Evolutionary conservation across 2,888 invertebrate genomes (phyloP), one percentile per base, ranked within the genome.

Genomic region (Galeruca laticollis): DNA sequence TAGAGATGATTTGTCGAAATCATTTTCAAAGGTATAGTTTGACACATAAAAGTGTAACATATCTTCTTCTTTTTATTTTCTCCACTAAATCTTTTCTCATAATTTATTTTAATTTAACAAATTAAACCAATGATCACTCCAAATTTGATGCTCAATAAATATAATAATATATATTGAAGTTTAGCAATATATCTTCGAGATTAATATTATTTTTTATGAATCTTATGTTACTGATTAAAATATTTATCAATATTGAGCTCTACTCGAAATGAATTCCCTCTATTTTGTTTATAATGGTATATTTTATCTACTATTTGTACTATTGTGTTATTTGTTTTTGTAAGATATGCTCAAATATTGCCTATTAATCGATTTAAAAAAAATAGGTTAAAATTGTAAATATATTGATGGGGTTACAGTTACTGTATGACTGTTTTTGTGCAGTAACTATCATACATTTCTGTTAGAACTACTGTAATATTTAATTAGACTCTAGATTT

Each of bases 381-480:
- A 47, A 56, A 13, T 66, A 56, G 47, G 56, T 60, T 70, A 61
- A 54, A 56, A 61, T 52, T 72, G 70, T 70, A 72, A 68, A 70
- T 68, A 64, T 68, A 72, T 60, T 64, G 67, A 35, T 73, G 78
- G 78, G 78, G 68, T 73, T 18, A 74, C 81, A 83, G 83, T 82
- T 79, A 80, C 78, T 82, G 82, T 82, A 81, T 81, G 82, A 83
- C 64, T 26, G 5, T 59, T 59, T 79, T 82, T 80, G 80, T 81
- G 81, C 81, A 74, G 77, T 75, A 81, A 82, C 82, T 82, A 80
- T 15, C 77, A 47, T 26, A 37, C 33, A 61, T 78, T 81, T 81
- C 77, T 76, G 75, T 77, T 77, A 73, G 70, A 79, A 78, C 80
- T 78, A 76, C 72, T 61, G 54, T 35, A 26, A n/a, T n/a, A n/a